These are phyloP conservation scores for Poecilobothrus nobilitatus DNA, from an alignment of 2,888 invertebrate species.

Conservation along the genomic window DNA sequence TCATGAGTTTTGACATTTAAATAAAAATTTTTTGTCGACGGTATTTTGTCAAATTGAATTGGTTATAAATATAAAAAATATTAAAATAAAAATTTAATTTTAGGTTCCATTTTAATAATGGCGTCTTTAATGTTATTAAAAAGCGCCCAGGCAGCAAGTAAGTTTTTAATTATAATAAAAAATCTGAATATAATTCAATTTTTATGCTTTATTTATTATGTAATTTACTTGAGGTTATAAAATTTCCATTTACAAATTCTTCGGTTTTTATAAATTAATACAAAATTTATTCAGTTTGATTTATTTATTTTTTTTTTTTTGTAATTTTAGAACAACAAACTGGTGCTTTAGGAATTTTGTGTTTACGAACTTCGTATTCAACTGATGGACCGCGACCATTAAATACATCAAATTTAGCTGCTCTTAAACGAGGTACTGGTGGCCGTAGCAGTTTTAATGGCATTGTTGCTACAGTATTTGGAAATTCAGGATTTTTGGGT, in stretches of 20 bases:
- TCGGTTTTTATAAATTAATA: constrained; percentile 13
- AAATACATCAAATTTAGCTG: constrained; percentile 52
- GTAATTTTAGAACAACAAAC: constrained; percentile 32
- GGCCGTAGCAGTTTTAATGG: constrained; percentile 96
- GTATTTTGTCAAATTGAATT: background rate
- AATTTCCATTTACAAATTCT: constrained; percentile 17
- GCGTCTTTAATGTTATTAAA: constrained; percentile 37
- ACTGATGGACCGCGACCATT: constrained; percentile 38
- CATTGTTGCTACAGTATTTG: constrained; percentile 96
- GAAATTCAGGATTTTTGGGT: constrained; percentile 83
- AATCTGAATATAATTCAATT: constrained; percentile 28
- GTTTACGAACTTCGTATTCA: constrained; percentile 33
- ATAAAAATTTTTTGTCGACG: background rate
- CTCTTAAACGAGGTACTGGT: constrained; percentile 74
- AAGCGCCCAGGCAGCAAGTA: constrained; percentile 38
- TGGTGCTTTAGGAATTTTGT: constrained; percentile 36
- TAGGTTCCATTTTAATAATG: constrained; percentile 26
- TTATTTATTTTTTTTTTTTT: constrained; percentile 4
- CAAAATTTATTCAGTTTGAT: background rate
- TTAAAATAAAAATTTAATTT: background rate
- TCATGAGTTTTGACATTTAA: background rate
- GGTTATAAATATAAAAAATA: background rate
- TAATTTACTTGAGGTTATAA: constrained; percentile 12
- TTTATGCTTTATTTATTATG: constrained; percentile 16
- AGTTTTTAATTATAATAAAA: constrained; percentile 26